Percentiles rank a stretch among this genome's conserved stretches.
Conservation (phyloP, 2,113 vertebrate genomes). For the Sarotherodon lohbergeri region DNA sequence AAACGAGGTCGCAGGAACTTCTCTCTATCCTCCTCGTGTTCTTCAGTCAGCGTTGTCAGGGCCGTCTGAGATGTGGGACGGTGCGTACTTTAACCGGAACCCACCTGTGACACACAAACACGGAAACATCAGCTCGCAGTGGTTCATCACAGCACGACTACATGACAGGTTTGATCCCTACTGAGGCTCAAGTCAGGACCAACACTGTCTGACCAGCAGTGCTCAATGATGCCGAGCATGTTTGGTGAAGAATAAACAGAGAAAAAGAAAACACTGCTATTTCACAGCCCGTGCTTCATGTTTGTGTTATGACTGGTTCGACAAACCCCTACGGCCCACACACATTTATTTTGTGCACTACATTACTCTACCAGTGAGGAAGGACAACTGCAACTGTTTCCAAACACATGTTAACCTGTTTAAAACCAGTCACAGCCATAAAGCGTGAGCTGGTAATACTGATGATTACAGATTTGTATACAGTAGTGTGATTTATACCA, state of each 20-base stretch:
- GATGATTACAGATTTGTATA: neutral
- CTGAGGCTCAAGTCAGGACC: neutral
- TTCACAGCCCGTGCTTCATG: neutral
- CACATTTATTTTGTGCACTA: neutral
- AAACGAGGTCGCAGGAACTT: neutral
- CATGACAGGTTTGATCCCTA: neutral
- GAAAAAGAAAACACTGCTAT: neutral
- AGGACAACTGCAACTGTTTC: neutral
- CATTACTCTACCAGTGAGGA: neutral
- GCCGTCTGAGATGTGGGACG: slow-evolving; percentile 84
- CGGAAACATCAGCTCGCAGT: neutral
- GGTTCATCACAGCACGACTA: neutral
- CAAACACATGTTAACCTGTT: neutral
- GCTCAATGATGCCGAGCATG: neutral
- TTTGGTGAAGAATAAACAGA: neutral
- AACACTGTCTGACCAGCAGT: neutral
- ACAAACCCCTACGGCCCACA: neutral
- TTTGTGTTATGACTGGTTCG: neutral
- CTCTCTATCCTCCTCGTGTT: neutral
- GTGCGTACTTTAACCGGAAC: slow-evolving; percentile 89
- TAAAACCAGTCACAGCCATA: neutral
- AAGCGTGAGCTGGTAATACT: neutral
- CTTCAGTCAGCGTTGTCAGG: slow-evolving; percentile 89
- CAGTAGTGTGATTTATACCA: neutral
- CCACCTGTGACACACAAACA: slow-evolving; percentile 68